Evolutionary conservation across 2,797 vertebrate genomes (phyloP), one percentile per base, ranked within the genome.

Genomic region (Chromis chromis): DNA sequence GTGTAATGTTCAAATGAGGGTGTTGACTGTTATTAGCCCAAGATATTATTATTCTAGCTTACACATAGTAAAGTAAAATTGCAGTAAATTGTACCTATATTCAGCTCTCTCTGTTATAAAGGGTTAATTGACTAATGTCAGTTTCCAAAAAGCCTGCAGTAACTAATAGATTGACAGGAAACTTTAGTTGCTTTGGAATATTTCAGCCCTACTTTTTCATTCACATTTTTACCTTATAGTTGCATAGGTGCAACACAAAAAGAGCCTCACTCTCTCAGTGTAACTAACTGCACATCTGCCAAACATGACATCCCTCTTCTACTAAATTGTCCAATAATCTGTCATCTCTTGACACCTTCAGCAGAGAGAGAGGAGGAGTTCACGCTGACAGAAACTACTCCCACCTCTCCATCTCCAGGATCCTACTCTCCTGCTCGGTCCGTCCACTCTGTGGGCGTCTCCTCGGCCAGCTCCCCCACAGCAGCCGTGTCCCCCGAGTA

Each of bases 361-460:
- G 95, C 95, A 85, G 97, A 98, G 81, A 92, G 92, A 81, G 91
- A 78, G 76, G 96, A 98, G 64, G 97, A 98, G 48, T 94, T 96
- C 70, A 88, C 95, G 40, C 65, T 96, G 87, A 92, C 94, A 17
- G 97, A 98, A 79, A 94, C 96, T 55, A 92, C 95, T 36, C 95
- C 96, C 27, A 91, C 96, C 27, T 94, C 96, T 39, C 94, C 95
- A 1, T 98, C 97, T 12, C 97, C 97, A 0, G 95, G 88, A 0
- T 94, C 97, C 0, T 99, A 95, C 91, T 99, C 98, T 53, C 98
- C 97, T 0, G 95, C 96, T 33, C 97, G 96, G 69, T 98, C 97
- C 0, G 95, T 96, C 88, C 94, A 95, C 4, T 96, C 97, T 0
- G 95, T 94, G 79, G 96, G 95, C 68, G 94, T 96, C 42, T 95